Percentiles rank a stretch among this genome's conserved stretches.
These are phyloP conservation scores for Herpetotheres cachinnans DNA, from an alignment of 2,113 vertebrate species.

Conservation along the genomic window DNA sequence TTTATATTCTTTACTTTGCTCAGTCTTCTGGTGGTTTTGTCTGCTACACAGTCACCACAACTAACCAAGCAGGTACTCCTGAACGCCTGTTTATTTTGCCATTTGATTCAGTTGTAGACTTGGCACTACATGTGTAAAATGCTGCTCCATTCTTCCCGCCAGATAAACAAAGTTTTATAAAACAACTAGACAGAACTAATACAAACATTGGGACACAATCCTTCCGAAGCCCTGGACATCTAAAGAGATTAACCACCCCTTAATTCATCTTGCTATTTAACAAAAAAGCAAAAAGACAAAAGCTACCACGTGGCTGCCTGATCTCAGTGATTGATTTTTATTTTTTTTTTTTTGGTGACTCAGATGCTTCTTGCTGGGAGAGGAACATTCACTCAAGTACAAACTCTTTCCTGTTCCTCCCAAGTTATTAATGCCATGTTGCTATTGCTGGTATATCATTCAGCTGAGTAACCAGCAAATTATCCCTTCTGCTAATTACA, in stretches of 20 bases:
- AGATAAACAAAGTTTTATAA: neutral
- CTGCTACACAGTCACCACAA: neutral
- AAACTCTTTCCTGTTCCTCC: neutral
- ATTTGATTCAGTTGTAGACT: neutral
- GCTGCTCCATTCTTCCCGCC: neutral
- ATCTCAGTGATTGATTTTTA: neutral
- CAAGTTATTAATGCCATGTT: neutral
- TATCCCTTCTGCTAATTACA: slow-evolving; percentile 5
- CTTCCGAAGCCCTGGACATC: neutral
- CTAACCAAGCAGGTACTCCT: neutral
- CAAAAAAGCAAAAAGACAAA: neutral
- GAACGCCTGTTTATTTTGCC: neutral
- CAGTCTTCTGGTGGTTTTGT: neutral
- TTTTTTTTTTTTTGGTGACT: neutral
- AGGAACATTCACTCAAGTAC: neutral
- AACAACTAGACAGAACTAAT: neutral
- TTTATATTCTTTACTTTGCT: neutral
- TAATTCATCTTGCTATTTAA: slow-evolving; percentile 5
- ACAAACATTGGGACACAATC: neutral
- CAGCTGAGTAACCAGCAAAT: slow-evolving; percentile 8
- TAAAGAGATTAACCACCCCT: neutral
- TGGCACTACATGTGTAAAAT: neutral
- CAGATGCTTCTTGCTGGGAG: slow-evolving; percentile 3
- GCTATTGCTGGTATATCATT: neutral
- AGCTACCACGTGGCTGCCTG: neutral